A percentile compares a stretch with the other conserved stretches of the same genome.
Evolutionary conservation across 1,140 invertebrate species (phyloP).

Genomic region (Drosophila biarmipes): DNA sequence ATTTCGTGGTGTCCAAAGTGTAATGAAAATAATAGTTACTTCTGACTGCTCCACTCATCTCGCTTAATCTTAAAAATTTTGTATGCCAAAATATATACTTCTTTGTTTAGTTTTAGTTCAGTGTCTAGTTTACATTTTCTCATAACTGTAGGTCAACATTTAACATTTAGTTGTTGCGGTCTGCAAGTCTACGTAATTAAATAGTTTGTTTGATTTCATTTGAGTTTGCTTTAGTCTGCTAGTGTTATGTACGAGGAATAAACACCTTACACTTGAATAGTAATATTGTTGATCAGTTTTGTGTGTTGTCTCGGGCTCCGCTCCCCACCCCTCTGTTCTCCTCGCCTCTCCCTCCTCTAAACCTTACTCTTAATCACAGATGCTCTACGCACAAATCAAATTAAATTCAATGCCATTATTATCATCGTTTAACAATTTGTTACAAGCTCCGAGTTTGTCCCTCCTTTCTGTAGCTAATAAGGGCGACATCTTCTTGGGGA

Average conservation of each 20-base stretch:
- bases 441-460: slow-evolving; percentile 67
- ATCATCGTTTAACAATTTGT: slow-evolving; percentile 79
- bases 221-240: slow-evolving; percentile 36
- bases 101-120: slow-evolving; percentile 39
- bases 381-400: slow-evolving; percentile 74
- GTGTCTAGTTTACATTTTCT: slow-evolving; percentile 60
- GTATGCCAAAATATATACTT: slow-evolving; percentile 79
- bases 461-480: slow-evolving; percentile 32
- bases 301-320: slow-evolving; percentile 56
- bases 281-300: slow-evolving; percentile 60
- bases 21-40: slow-evolving; percentile 34
- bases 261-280: slow-evolving; percentile 80
- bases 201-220: slow-evolving; percentile 41
- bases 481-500: slow-evolving; percentile 3
- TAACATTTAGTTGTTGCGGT: slow-evolving; percentile 55
- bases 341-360: slow-evolving; percentile 35
- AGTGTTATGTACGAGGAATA: slow-evolving; percentile 65
- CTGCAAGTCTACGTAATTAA: slow-evolving; percentile 50
- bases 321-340: not conserved
- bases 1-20: slow-evolving; percentile 63
- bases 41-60: slow-evolving; percentile 10
- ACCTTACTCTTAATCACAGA: slow-evolving; percentile 80
- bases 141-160: slow-evolving; percentile 59
- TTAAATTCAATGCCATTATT: slow-evolving; percentile 73
- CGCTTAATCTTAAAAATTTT: slow-evolving; percentile 73